A percentile compares a stretch with the other conserved stretches of the same genome.
Conservation (phyloP, 2,888 invertebrate species). For the Diloba caeruleocephala region DNA sequence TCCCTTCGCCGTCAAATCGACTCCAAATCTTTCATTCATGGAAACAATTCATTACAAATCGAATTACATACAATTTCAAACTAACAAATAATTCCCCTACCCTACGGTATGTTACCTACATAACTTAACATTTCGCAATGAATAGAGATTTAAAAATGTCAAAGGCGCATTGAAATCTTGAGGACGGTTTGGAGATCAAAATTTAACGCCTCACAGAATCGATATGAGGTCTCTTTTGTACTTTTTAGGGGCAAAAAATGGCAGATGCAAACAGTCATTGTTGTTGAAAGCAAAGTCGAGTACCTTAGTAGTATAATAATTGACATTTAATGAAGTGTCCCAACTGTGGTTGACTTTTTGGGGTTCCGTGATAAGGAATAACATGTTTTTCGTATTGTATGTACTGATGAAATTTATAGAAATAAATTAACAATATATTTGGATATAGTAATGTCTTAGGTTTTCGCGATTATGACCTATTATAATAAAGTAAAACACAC, state of each 20-base stretch:
- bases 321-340: constrained; percentile 83
- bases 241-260: constrained; percentile 60
- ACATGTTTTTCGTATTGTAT: too few species aligned
- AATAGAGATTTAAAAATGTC: constrained; percentile 49
- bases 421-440: too few species aligned
- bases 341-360: constrained; percentile 50
- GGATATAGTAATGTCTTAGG: too few species aligned
- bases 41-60: constrained; percentile 34
- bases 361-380: constrained; percentile 41
- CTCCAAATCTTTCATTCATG: constrained; percentile 14
- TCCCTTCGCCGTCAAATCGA: constrained; percentile 15
- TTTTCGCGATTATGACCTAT: too few species aligned
- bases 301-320: constrained; percentile 70
- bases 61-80: constrained; percentile 19
- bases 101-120: constrained; percentile 18
- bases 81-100: neutral
- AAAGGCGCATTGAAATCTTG: constrained; percentile 30
- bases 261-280: constrained; percentile 78
- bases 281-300: constrained; percentile 74
- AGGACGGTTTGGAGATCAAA: constrained; percentile 64
- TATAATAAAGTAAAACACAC: too few species aligned
- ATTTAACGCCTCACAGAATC: constrained; percentile 78
- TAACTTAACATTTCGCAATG: constrained; percentile 20
- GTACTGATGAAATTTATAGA: too few species aligned
- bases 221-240: constrained; percentile 61